These are phyloP conservation scores for Formicarius rufipectus DNA, from an alignment of 2,113 vertebrate genomes.

Conservation along the genomic window DNA sequence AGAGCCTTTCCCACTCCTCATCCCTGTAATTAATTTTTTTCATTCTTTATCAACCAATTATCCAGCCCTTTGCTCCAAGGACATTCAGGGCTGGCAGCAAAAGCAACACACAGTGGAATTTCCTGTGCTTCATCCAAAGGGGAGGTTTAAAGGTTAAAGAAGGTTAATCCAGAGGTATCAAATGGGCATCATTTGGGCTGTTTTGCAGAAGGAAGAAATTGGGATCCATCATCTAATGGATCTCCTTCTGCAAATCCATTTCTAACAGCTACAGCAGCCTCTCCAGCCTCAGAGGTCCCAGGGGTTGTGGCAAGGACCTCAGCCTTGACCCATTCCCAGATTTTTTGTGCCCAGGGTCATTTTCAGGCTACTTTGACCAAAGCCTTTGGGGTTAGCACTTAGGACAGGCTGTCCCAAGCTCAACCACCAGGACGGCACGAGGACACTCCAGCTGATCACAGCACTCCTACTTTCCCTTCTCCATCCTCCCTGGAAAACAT, in stretches of 20 bases:
- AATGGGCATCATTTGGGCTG: rapidly evolving
- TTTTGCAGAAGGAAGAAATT: not conserved
- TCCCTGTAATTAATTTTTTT: not conserved
- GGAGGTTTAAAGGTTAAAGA: not conserved
- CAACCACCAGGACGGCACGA: not conserved
- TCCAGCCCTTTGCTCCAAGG: not conserved
- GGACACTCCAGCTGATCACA: not conserved
- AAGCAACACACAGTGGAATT: not conserved
- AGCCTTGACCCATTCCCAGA: not conserved
- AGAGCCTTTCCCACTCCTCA: not conserved
- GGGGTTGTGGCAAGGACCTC: not conserved
- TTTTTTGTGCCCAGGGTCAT: not conserved
- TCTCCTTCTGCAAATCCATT: not conserved
- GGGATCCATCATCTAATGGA: not conserved
- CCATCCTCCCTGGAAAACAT: not conserved
- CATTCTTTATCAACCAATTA: not conserved
- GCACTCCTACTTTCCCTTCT: not conserved
- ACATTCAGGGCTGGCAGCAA: not conserved
- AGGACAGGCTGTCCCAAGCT: not conserved
- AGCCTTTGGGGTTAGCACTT: not conserved
- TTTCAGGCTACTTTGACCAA: not conserved
- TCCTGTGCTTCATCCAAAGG: not conserved
- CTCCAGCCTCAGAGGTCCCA: not conserved
- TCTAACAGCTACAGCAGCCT: not conserved
- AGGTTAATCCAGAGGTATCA: not conserved